These are phyloP conservation scores for Syngnathoides biaculeatus DNA, from an alignment of 2,113 vertebrate species.

Conservation along the genomic window DNA sequence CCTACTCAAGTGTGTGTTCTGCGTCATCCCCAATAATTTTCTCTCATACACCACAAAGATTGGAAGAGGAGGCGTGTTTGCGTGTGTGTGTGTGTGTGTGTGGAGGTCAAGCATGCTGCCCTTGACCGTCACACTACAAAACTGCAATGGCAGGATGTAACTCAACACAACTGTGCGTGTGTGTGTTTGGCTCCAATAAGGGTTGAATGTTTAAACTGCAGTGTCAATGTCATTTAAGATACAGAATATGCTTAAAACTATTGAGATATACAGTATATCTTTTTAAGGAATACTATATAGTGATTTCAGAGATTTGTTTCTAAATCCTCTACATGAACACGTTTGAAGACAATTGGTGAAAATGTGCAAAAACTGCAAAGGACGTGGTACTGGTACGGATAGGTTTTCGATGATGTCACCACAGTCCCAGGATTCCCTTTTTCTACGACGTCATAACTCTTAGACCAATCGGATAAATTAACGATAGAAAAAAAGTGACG, in stretches of 20 bases:
- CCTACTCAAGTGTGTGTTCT: conserved; percentile 28
- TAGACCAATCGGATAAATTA: too few species aligned
- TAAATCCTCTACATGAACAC: too few species aligned
- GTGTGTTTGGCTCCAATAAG: conserved; percentile 3
- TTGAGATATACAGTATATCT: not conserved
- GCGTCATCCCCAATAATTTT: conserved; percentile 43
- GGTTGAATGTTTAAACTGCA: conserved; percentile 43
- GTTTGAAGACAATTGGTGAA: too few species aligned
- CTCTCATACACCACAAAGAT: conserved; percentile 33
- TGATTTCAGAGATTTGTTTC: too few species aligned
- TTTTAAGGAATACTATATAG: too few species aligned
- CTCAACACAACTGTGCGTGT: conserved; percentile 49
- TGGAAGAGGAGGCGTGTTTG: not conserved
- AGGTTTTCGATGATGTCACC: too few species aligned
- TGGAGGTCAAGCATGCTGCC: conserved; percentile 47
- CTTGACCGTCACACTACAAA: conserved; percentile 62
- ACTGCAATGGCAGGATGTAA: conserved; percentile 63
- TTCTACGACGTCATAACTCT: too few species aligned
- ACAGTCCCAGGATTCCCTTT: too few species aligned
- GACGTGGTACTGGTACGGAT: too few species aligned
- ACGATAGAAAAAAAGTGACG: too few species aligned
- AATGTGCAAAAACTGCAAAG: too few species aligned
- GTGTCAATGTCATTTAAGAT: conserved; percentile 37
- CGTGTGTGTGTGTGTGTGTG: conserved; percentile 35
- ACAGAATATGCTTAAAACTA: not conserved